Base-by-base conservation (phyloP, 2,888 invertebrate species). In the Gasteruption jaculator region DNA sequence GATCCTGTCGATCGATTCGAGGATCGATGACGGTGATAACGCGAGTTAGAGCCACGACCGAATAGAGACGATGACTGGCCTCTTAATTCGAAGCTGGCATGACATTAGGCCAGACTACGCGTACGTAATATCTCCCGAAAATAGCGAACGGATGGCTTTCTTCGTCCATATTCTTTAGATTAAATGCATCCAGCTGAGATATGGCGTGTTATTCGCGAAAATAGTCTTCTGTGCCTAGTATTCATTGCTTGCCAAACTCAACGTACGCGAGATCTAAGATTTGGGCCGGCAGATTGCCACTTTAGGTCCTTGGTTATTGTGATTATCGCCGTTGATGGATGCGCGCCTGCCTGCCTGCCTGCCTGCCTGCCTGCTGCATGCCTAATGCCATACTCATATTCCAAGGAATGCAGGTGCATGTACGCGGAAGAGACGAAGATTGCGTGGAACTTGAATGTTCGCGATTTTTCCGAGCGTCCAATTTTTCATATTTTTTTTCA, bases 81-180 rank as follows among this genome's bases (percentile, higher is more conserved):
- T 31, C 37, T 27, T 44, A 41, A 46, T 41, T 43, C 20, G 40
- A 38, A 27, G 34, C 12, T 14, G 29, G 29, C 27, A 30, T 36
- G 29, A 38, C 18, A 35, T 38, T 33, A 39, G 27, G 31, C 32
- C 29, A 24, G 32, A 12, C 34, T 26, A 41, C 25, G 42, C 38
- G 37, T 29, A 53, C 60, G 64, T 55, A 63, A 65, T 63, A 61
- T 64, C 48, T 59, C 65, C n/a, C 65, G 60, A 68, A 68, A 68
- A 68, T 68, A 68, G 63, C 65, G 61, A 65, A 65, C 62, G 62
- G 61, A n/a, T n/a, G 58, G 57, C 60, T 64, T 63, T 64, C 61
- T 57, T 52, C 56, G 50, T 53, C 53, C 49, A 49, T 43, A 42
- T 49, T 47, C 46, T 40, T 44, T 19, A 33, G 14, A 11, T n/a